Percentiles rank a stretch among this genome's conserved stretches.
These are phyloP conservation scores for Cataglyphis livida DNA, from an alignment of 2,888 invertebrate genomes.

Conservation along the genomic window DNA sequence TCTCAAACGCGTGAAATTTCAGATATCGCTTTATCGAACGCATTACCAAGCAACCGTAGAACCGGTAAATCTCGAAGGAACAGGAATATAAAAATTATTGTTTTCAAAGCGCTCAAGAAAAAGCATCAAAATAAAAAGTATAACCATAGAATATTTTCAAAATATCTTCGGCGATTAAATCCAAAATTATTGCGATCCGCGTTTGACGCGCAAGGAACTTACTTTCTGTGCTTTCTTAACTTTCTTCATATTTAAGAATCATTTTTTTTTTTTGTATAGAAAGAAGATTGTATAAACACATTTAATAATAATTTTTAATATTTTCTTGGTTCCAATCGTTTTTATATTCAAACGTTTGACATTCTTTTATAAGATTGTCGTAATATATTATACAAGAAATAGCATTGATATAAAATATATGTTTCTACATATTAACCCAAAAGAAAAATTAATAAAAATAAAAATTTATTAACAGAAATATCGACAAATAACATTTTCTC, in stretches of 20 bases:
- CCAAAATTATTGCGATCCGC: constrained; percentile 5
- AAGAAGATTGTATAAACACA: background rate
- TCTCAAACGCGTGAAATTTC: constrained; percentile 36
- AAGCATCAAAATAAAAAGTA: background rate
- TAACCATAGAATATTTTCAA: constrained; percentile 20
- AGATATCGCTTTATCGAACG: constrained; percentile 45
- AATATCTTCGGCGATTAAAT: constrained; percentile 14
- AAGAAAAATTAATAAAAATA: background rate
- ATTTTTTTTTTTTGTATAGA: background rate
- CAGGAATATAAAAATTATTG: constrained; percentile 38
- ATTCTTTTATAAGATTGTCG: background rate
- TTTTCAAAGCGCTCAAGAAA: background rate
- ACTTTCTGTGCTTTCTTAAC: background rate
- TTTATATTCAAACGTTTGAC: background rate
- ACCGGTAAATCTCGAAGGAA: constrained; percentile 10
- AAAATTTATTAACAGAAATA: background rate
- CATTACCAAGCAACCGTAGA: constrained; percentile 25
- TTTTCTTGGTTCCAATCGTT: background rate
- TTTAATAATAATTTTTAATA: background rate
- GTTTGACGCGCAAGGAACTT: constrained; percentile 2
- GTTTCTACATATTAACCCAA: background rate
- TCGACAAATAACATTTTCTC: background rate
- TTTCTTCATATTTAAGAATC: background rate
- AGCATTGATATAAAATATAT: background rate
- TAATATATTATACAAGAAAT: background rate